A percentile compares a stretch with the other conserved stretches of the same genome.
phyloP scores from a whole-genome alignment of 2,888 invertebrate species.

The Strigamia crassipes region DNA sequence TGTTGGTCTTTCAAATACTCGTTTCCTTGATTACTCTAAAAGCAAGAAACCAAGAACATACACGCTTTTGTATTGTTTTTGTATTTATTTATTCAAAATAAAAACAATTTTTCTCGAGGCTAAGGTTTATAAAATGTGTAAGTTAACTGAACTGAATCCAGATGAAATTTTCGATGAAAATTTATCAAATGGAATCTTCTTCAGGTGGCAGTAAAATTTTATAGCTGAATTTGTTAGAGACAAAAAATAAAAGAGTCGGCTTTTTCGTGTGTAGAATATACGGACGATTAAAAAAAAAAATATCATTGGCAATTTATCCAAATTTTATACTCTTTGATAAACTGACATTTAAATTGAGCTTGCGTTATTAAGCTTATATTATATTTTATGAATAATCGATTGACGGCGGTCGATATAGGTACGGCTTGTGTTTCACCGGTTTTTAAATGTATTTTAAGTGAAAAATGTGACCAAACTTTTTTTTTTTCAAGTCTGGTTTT shows the following conservation, averaged over 20 bases:
- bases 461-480: not conserved
- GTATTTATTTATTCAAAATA: too few species aligned
- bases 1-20: conserved; percentile 3
- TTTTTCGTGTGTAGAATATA: not conserved
- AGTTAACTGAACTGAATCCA: not conserved
- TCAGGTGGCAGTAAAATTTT: conserved; percentile 14
- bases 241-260: not conserved
- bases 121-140: not conserved
- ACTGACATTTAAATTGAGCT: conserved; percentile 9
- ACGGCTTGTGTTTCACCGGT: not conserved
- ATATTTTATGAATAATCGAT: not conserved
- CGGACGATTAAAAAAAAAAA: not conserved
- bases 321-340: not conserved
- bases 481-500: not conserved
- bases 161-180: not conserved
- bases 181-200: conserved; percentile 7
- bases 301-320: not conserved
- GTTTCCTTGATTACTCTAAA: not conserved
- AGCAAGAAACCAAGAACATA: too few species aligned
- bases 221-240: not conserved
- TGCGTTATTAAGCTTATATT: not conserved
- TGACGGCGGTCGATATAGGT: not conserved
- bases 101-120: too few species aligned
- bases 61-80: too few species aligned
- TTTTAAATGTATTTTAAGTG: not conserved